Evolutionary conservation across 1,140 invertebrate genomes (phyloP).

Genomic region (Saxidomus purpurata): DNA sequence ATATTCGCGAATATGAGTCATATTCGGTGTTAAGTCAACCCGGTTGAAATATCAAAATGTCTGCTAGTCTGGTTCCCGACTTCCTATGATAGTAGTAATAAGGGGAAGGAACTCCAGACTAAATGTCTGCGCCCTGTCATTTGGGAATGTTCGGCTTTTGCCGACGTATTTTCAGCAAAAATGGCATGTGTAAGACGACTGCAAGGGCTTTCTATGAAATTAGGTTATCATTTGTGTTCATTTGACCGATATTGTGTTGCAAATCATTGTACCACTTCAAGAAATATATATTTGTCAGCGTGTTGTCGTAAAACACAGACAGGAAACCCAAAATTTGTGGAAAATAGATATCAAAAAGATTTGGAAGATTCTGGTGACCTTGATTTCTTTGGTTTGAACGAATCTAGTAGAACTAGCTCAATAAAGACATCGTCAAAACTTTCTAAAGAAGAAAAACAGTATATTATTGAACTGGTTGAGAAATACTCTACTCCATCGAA

Average conservation of each 20-base stretch:
- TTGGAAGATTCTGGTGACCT: neutral
- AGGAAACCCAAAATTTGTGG: neutral
- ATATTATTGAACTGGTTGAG: neutral
- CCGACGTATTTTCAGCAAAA: neutral
- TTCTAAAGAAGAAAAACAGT: neutral
- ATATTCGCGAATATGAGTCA: no score
- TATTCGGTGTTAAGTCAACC: no score
- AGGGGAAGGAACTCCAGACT: neutral
- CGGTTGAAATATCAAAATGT: no score
- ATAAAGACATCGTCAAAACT: neutral
- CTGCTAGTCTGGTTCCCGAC: no score
- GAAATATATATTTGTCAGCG: neutral
- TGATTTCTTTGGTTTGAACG: conserved; percentile 31
- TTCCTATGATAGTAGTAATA: no score
- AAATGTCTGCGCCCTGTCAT: conserved; percentile 72
- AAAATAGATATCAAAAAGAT: no score
- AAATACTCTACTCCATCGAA: neutral
- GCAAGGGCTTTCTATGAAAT: neutral
- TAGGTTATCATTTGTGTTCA: neutral
- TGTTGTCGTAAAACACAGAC: neutral
- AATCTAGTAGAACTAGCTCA: neutral
- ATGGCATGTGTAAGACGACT: neutral
- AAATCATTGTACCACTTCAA: neutral
- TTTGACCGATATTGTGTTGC: neutral
- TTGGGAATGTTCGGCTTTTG: neutral